Base-by-base conservation (phyloP, 92 coral and sea anemone genomes). In the Siderastrea siderea region DNA sequence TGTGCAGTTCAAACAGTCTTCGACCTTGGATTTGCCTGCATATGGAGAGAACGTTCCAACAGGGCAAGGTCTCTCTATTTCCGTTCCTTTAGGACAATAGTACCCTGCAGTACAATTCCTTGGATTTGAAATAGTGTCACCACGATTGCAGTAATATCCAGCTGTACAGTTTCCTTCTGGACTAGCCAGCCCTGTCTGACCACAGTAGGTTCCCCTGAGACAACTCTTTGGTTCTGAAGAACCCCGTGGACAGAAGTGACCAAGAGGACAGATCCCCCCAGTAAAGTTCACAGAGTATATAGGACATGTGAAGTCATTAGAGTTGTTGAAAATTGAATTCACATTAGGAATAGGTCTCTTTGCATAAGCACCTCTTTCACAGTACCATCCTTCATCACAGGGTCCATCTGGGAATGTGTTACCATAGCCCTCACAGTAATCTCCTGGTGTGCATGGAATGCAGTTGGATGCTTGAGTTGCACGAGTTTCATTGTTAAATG, bases 331-430 rank as follows among this genome's bases (percentile, higher is more conserved):
- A 47, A 79, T 46, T 65, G 84, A 80, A 69, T 71, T 90, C 47
- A 83, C 85, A 44, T 90, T 78, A 8, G 94, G 94, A 52, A 92
- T 67, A 60, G 99, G 99, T 15, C 92, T 89, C 49, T 84, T 91
- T 38, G 98, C 88, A 89, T 94, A 94, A 48, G 99, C 96, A 19
- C 90, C 99, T 89, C 96, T 86, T 43, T 68, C 59, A 77, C 99
- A 98, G 80, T 94, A 98, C 98, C 98, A 98, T 10, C 99, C 99
- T 3, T 96, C 80, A 62, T 98, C 96, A 83, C 99, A 98, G n/a
- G 77, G 81, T 69, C 93, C 98, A 76, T 97, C 92, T 2, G 99
- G 98, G 6, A 78, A 16, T 4, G 82, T 92, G 81, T 90, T 90
- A 46, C 96, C 95, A 87, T 98, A 98, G 2, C 99, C 99, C 80